Base-by-base conservation (phyloP, 1,140 invertebrate species). In the Drosophila sucinea region DNA sequence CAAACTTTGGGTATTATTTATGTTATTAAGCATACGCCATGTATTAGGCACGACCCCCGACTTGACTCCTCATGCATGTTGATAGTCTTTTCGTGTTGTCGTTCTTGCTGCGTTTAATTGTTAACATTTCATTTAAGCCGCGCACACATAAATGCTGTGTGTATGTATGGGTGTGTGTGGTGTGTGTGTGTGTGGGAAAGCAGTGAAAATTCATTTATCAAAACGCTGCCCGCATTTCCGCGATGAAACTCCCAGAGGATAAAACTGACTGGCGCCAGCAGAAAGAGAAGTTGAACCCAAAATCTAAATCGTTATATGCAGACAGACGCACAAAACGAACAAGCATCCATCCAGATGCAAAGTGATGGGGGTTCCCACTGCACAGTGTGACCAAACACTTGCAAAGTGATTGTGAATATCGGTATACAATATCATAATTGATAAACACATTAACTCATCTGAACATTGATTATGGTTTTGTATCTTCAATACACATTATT, bases 61-160 rank as follows among this genome's bases (percentile, higher is more conserved):
- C 79, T 82, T 77, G 17, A 77, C 68, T 73, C 68, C 64, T 67
- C 72, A 35, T 51, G 44, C 33, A 65, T 79, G 63, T 75, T 82
- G 83, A 83, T 86, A 86, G 83, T 86, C 83, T 86, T 86, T 86
- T 87, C 83, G 83, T 86, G 79, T 82, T 79, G 81, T 80, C 71
- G 51, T 66, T 73, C 77, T 79, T 66, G 60, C 81, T 81, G 74
- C 82, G 76, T 86, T 87, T 87, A 87, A 87, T 87, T 87, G 83
- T 87, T 89, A 87, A 87, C 83, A 89, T 87, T 87, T 87, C 84
- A 87, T 87, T 87, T 87, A 89, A 89, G 84, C 73, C 66, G 63
- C 25, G 38, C 72, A 73, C 70, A 71, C 64, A 63, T 38, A 58
- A 6, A 66, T 41, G 33, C 25, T 60, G 32, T 40, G 47, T 41